Percentiles rank a stretch among this genome's conserved stretches.
Evolutionary conservation across 2,113 vertebrate species (phyloP).

Genomic region (Erinaceus europaeus): DNA sequence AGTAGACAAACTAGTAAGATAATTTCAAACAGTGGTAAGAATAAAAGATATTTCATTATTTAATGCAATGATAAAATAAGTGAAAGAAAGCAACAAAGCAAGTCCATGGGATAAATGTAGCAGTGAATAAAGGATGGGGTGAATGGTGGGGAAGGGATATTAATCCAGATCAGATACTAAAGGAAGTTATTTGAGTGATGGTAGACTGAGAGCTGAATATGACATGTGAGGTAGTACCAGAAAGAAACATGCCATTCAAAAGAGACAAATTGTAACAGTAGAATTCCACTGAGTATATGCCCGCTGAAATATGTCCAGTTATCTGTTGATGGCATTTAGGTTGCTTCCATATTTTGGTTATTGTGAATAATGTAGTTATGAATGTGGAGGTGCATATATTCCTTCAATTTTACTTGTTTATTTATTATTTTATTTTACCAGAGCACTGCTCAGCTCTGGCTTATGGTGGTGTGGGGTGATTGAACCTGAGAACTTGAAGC

Average conservation of each 20-base stretch:
- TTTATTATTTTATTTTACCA: too few species aligned
- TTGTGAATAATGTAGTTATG: too few species aligned
- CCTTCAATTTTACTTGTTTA: too few species aligned
- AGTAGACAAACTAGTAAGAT: neutral
- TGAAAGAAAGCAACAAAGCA: neutral
- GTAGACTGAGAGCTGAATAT: neutral
- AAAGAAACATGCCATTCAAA: neutral
- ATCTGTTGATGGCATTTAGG: too few species aligned
- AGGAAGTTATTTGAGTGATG: neutral
- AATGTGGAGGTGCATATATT: too few species aligned
- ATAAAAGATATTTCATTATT: neutral
- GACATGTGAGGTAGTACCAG: neutral
- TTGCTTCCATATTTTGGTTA: too few species aligned
- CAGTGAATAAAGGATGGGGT: neutral
- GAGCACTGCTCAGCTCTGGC: too few species aligned
- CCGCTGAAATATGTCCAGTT: too few species aligned
- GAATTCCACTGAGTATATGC: too few species aligned
- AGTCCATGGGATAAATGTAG: neutral
- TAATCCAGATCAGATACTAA: neutral
- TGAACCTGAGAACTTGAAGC: too few species aligned
- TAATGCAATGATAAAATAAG: neutral
- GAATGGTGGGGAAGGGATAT: accelerated
- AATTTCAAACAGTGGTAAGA: neutral
- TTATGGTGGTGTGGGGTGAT: too few species aligned
- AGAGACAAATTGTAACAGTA: too few species aligned